Percentiles rank a stretch among this genome's conserved stretches.
phyloP scores from a whole-genome alignment of 37 sponge, comb jelly and placozoan species.

The Beroe forskalii region DNA sequence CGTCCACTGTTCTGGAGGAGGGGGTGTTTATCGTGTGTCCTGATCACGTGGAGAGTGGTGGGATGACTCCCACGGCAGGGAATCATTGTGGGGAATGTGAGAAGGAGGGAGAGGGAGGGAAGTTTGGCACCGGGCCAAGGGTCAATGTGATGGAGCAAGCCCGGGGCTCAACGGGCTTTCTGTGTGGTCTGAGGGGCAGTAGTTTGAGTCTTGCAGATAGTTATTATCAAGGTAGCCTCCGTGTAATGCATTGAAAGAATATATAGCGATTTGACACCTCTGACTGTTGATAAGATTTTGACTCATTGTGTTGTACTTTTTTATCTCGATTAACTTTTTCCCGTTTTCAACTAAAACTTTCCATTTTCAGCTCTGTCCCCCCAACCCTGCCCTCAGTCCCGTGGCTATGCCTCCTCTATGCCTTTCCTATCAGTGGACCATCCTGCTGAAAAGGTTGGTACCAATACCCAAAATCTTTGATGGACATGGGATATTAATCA shows the following conservation, averaged over 20 bases:
- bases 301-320: too few species aligned
- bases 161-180: conserved; percentile 51
- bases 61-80: conserved; percentile 7
- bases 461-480: not conserved
- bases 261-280: too few species aligned
- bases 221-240: conserved; percentile 54
- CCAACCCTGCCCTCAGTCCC: conserved; percentile 36
- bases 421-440: conserved; percentile 23
- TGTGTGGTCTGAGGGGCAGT: conserved; percentile 49
- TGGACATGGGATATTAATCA: too few species aligned
- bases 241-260: too few species aligned
- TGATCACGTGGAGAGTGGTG: not conserved
- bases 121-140: conserved; percentile 7
- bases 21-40: conserved; percentile 5
- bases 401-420: conserved; percentile 64
- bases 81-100: conserved; percentile 11
- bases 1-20: conserved; percentile 52
- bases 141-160: conserved; percentile 21
- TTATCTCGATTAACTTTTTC: too few species aligned
- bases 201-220: conserved; percentile 62
- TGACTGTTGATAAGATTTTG: too few species aligned
- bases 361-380: conserved; percentile 59
- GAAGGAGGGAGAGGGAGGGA: not conserved
- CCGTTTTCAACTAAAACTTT: too few species aligned
- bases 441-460: not conserved